A percentile compares a stretch with the other conserved stretches of the same genome.
phyloP scores from a whole-genome alignment of 2,113 vertebrate genomes.

The Lates calcarifer region DNA sequence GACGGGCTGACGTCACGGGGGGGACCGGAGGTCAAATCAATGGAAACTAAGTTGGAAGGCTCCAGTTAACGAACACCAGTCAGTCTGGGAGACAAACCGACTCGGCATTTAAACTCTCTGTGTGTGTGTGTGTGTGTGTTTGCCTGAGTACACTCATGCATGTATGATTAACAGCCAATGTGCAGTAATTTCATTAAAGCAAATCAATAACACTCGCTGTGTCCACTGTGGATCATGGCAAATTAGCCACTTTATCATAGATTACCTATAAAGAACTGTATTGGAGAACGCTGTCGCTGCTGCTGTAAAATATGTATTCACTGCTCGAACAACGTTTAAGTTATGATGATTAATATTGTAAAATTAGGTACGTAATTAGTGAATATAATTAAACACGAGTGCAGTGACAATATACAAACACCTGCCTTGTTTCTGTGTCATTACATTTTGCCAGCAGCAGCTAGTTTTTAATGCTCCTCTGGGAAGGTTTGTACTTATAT shows the following conservation, averaged over 20 bases:
- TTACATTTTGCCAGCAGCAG: too few species aligned
- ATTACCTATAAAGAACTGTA: conserved; percentile 39
- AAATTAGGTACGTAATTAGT: too few species aligned
- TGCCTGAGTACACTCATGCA: not conserved
- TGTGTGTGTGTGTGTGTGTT: not conserved
- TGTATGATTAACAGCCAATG: conserved; percentile 34
- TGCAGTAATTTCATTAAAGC: conserved; percentile 38
- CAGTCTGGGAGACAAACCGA: not conserved
- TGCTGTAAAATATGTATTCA: not conserved
- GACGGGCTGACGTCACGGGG: not conserved
- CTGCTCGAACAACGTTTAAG: not conserved
- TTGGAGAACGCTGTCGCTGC: too few species aligned
- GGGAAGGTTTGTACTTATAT: too few species aligned
- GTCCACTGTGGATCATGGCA: not conserved
- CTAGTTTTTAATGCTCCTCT: too few species aligned
- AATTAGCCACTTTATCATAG: conserved; percentile 11
- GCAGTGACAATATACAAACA: too few species aligned
- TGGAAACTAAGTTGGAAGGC: conserved; percentile 33
- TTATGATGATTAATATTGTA: not conserved
- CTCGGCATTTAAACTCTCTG: not conserved
- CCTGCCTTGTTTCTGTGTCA: not conserved
- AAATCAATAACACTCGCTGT: conserved; percentile 30
- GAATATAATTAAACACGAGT: not conserved
- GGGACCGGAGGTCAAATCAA: conserved; percentile 45
- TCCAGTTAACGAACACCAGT: conserved; percentile 38